Conservation (phyloP, 2,797 vertebrate species). For the Scomberomorus guttatus region DNA sequence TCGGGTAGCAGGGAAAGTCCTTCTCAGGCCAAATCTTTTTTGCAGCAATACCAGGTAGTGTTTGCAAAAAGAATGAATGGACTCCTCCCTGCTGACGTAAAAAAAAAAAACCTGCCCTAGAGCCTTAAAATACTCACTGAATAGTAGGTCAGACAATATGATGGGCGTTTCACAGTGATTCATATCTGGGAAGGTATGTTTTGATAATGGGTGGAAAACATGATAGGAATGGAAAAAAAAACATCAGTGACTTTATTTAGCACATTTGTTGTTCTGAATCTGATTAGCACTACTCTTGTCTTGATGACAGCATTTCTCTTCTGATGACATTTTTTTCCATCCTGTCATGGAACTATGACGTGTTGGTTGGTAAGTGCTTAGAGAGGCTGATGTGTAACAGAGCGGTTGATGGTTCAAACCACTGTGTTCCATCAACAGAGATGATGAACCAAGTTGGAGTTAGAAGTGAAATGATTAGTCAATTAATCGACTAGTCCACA, state of each 20-base stretch:
- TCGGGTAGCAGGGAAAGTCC: conserved; percentile 23
- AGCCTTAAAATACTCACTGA: conserved; percentile 2
- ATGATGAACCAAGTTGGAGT: neutral
- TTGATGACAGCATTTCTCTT: neutral
- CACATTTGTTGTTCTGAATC: conserved; percentile 6
- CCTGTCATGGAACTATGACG: neutral
- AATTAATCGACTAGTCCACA: too few species aligned
- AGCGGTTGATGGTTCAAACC: neutral
- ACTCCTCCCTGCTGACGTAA: neutral
- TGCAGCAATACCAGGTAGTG: neutral
- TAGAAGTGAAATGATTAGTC: neutral
- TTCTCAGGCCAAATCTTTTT: neutral
- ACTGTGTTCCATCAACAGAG: neutral
- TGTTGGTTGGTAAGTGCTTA: neutral
- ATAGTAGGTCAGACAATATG: conserved; percentile 11
- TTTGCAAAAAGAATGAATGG: neutral
- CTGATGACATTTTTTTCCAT: neutral
- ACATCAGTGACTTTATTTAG: conserved; percentile 20
- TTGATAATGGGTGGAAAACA: neutral
- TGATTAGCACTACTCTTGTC: conserved; percentile 12
- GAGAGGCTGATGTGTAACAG: neutral
- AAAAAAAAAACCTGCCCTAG: neutral
- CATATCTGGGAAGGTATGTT: conserved; percentile 9
- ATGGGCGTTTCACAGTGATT: conserved; percentile 15
- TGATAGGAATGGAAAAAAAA: neutral